These are phyloP conservation scores for Margarornis squamiger DNA, from an alignment of 2,797 vertebrate species.

Conservation along the genomic window DNA sequence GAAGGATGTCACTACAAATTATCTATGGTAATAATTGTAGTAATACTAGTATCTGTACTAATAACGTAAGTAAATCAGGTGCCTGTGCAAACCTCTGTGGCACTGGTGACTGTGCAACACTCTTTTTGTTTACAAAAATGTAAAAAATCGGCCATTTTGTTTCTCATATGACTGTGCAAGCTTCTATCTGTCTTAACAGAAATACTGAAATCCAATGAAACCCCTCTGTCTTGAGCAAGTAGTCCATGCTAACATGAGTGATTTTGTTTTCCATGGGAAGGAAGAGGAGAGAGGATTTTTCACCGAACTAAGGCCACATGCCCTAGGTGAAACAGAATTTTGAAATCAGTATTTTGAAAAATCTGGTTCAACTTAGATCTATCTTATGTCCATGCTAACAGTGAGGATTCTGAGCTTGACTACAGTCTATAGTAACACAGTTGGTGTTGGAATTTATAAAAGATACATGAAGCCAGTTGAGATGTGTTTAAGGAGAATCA, in stretches of 20 bases:
- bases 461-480: background rate
- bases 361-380: background rate
- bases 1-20: background rate
- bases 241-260: background rate
- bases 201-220: background rate
- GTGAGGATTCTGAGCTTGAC: background rate
- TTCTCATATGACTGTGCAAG: background rate
- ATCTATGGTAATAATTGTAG: background rate
- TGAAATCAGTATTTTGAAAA: background rate
- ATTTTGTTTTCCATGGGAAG: background rate
- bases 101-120: background rate
- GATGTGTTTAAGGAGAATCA: background rate
- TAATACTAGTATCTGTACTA: background rate
- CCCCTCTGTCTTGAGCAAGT: background rate
- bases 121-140: background rate
- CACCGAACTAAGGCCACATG: background rate
- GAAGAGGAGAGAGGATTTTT: background rate
- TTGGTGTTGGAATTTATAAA: background rate
- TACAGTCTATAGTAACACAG: background rate
- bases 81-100: background rate
- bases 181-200: background rate
- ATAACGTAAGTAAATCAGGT: background rate
- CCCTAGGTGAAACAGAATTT: background rate
- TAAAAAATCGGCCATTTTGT: background rate
- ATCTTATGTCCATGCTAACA: background rate